Evolutionary conservation across 2,113 vertebrate species (phyloP), one percentile per base, ranked within the genome.

Genomic region (Stigmatopora argus): DNA sequence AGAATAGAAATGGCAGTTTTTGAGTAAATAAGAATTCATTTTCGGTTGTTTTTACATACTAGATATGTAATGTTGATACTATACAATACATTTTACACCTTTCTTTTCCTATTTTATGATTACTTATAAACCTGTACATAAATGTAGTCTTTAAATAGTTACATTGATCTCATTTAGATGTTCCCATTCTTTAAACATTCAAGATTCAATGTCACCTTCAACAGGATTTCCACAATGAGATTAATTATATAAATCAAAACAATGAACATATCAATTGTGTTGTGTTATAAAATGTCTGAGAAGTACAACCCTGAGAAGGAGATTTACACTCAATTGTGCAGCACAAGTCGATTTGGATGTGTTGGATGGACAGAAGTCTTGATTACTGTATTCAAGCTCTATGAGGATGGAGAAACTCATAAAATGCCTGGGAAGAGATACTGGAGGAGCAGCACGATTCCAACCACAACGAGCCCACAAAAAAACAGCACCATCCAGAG

Each of bases 401-500:
- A 21, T 26, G 13, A 15, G 53, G 26, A 56, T 62, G 45, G 2
- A 92, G 78, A 61, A 90, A 49, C 11, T 86, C 91, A 98, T 55
- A 97, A 85, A 65, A 96, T 92, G 21, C 92, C 93, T 0, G 95
- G 95, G 60, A 97, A 94, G 68, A 92, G 72, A 9, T 88, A 62
- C 83, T 97, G 96, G 19, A 97, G 90, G 62, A 98, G 89, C 71
- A 97, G 59, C 56, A 97, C 77, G 4, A 90, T 64, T 11, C 77
- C 83, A 51, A 96, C 82, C 10, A 94, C 86, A 73, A 96, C 89
- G 1, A 92, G 85, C 0, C 90, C 91, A 6, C 95, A 97, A 5
- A 94, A 76, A 61, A 94, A 79, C 75, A 98, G 79, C 80, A 97
- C 82, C 69, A 98, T 80, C 96, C 96, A 97, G 41, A 96, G 8